Evolutionary conservation across 2,888 invertebrate species (phyloP).

Genomic region (Drosophila antonietae): DNA sequence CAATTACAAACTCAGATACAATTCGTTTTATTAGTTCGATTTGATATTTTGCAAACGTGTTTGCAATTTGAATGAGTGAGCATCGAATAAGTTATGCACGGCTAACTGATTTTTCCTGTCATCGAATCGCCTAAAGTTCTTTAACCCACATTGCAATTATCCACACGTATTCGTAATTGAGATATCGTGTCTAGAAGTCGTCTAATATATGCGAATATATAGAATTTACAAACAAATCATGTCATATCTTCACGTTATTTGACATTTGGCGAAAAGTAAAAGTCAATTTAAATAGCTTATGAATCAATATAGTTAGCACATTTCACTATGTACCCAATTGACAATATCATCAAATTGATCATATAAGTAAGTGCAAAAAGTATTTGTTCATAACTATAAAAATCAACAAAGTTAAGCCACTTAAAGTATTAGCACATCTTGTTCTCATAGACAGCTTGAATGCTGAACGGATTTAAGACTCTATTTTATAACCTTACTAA

Average conservation of each 20-base stretch:
- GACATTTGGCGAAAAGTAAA: constrained; percentile 35
- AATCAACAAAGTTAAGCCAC: neutral
- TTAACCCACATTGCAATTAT: constrained; percentile 37
- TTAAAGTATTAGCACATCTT: neutral
- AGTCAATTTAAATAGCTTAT: constrained; percentile 23
- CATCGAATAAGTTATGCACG: constrained; percentile 1
- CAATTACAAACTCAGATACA: constrained; percentile 19
- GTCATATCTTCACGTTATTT: constrained; percentile 9
- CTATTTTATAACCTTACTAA: neutral
- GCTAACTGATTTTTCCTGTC: constrained; percentile 4
- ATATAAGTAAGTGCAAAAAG: neutral
- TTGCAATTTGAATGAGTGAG: constrained; percentile 23
- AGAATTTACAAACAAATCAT: constrained; percentile 18
- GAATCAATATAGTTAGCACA: neutral
- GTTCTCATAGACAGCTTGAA: neutral
- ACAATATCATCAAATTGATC: constrained; percentile 21
- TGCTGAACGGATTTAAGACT: neutral
- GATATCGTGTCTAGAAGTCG: constrained; percentile 15
- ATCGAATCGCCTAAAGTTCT: constrained; percentile 18
- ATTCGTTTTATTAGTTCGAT: constrained; percentile 2
- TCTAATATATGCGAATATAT: neutral
- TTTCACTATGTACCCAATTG: constrained; percentile 11
- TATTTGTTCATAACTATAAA: constrained; percentile 9
- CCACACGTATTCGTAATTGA: constrained; percentile 42
- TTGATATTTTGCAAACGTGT: constrained; percentile 25